phyloP scores from a whole-genome alignment of 1,140 invertebrate species.

The Drosophila yakuba region DNA sequence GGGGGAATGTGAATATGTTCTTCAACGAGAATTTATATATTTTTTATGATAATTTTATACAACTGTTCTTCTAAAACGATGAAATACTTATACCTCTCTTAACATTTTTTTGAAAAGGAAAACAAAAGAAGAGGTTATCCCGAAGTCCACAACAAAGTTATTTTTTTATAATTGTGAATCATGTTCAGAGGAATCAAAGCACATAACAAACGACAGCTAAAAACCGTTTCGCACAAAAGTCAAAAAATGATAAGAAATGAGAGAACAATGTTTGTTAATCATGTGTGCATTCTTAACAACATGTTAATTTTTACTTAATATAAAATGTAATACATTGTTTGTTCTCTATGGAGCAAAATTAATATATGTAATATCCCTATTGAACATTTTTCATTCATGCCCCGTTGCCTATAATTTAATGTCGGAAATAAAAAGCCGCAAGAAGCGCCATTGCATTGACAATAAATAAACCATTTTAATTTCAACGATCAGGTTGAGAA shows the following conservation, averaged over 20 bases:
- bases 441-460: conserved; percentile 23
- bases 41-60: no score
- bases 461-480: conserved; percentile 45
- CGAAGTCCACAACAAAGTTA: background rate
- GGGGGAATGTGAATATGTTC: background rate
- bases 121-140: background rate
- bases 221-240: conserved; percentile 38
- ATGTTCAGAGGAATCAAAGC: conserved; percentile 26
- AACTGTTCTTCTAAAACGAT: no score
- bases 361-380: background rate
- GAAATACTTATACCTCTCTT: no score
- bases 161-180: conserved; percentile 28
- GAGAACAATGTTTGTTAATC: background rate
- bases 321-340: no score
- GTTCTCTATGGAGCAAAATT: no score
- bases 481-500: conserved; percentile 21
- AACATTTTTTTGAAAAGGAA: no score
- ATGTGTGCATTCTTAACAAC: background rate
- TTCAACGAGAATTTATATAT: no score
- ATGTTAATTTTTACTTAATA: no score
- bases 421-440: conserved; percentile 1
- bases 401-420: background rate
- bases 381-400: background rate
- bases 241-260: conserved; percentile 10
- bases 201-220: conserved; percentile 22